Percentiles rank a stretch among this genome's conserved stretches.
Conservation (phyloP, 1,140 invertebrate genomes). For the Hestina assimilis region DNA sequence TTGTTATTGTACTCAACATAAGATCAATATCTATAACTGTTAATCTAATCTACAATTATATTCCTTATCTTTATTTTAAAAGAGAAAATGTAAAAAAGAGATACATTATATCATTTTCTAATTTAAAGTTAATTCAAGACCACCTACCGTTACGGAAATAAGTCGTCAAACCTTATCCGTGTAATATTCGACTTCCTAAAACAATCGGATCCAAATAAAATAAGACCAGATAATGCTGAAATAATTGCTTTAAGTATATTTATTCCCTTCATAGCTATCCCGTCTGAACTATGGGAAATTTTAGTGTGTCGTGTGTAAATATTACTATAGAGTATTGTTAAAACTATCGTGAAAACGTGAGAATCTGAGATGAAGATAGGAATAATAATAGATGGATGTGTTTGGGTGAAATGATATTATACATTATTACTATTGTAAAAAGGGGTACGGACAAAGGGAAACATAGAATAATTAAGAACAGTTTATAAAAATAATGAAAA, state of each 20-base stretch:
- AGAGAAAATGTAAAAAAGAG: neutral
- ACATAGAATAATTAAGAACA: too few relatives aligned
- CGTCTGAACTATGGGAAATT: conserved; percentile 47
- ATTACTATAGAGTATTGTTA: conserved; percentile 26
- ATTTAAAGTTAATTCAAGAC: conserved; percentile 22
- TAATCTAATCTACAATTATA: too few relatives aligned
- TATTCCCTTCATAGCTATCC: conserved; percentile 32
- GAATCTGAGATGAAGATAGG: conserved; percentile 36
- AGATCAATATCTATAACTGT: too few relatives aligned
- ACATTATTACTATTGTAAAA: too few relatives aligned
- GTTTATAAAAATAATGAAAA: too few relatives aligned
- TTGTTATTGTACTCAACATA: too few relatives aligned
- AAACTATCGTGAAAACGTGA: conserved; percentile 29
- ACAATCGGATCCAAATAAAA: conserved; percentile 16
- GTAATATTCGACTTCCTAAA: conserved; percentile 13
- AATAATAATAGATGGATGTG: conserved; percentile 1
- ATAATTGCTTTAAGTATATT: conserved; percentile 46
- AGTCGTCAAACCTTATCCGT: conserved; percentile 18
- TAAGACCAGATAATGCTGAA: conserved; percentile 41
- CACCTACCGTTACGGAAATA: conserved; percentile 32
- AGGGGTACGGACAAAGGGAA: too few relatives aligned
- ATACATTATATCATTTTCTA: conserved; percentile 19
- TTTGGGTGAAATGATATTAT: too few relatives aligned
- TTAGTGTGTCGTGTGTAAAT: conserved; percentile 31
- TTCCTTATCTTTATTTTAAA: neutral